Base-by-base conservation (phyloP, 2,888 invertebrate species). In the Hypercompe scribonia region DNA sequence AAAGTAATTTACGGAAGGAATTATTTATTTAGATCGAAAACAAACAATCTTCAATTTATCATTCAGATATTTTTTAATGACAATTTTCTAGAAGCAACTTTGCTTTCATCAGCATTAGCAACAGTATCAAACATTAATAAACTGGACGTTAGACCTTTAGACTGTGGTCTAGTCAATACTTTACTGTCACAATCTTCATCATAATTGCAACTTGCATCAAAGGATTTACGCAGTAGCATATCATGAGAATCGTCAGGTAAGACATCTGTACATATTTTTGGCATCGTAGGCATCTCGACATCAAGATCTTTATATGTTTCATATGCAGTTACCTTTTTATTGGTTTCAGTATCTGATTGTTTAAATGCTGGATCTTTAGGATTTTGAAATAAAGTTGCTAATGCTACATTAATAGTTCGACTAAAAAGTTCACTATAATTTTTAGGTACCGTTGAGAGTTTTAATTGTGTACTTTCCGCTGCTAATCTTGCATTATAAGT, bases 21-120 rank as follows among this genome's bases (percentile, higher is more conserved):
- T 31, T 46, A 46, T 71, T 63, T 71, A 67, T 42, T 67, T 13
- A 15, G n/a, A 46, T 21, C 46, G 5, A 46, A 46, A 21, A 46
- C 46, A 46, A 61, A 3, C 36, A 54, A 54, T 28, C 3, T 8
- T 18, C n/a, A n/a, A 58, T 28, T 50, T 58, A n/a, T 34, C 7
- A 34, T 54, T 68, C 54, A 68, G 18, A 68, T 4, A 1, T 28
- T 8, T 33, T 54, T 10, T 11, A 21, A 8, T 34, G 54, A 68
- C 4, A 28, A 18, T 28, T 34, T n/a, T 68, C 28, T 54, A 28
- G 68, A 68, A n/a, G 2, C 18, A 11, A 66, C 13, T 10, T 68
- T 68, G 33, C 54, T 36, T 18, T 58, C 28, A 34, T 18, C 54
- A 28, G 54, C 36, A 36, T 18, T 18, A n/a, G 31, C 54, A 36